Base-by-base conservation (phyloP, 2,888 invertebrate species). In the Stenchaetothrips biformis region DNA sequence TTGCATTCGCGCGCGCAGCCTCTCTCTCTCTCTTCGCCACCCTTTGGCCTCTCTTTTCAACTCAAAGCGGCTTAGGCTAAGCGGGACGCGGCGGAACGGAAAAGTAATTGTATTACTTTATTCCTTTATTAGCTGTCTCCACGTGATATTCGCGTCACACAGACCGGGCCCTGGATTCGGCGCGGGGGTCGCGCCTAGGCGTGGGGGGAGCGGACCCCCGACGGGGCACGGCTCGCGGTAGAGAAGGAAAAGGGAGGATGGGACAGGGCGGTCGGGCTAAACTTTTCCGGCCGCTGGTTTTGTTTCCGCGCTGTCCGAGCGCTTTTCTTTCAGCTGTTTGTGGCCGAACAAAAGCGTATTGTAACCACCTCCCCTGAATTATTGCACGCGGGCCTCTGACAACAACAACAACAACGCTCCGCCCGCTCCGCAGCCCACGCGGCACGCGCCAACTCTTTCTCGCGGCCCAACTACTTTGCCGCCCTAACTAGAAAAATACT, bases 201-300 rank as follows among this genome's bases (percentile, higher is more conserved):
- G n/a, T n/a, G n/a, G n/a, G n/a, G n/a, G n/a, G n/a, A n/a, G n/a
- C n/a, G n/a, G n/a, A n/a, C n/a, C n/a, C n/a, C n/a, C n/a, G n/a
- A n/a, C n/a, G n/a, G n/a, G n/a, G n/a, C n/a, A n/a, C n/a, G n/a
- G n/a, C n/a, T n/a, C n/a, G n/a, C 62, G 62, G 62, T n/a, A 67
- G 78, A 67, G 67, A 62, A 59, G 77, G 79, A 78, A 78, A 25
- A 79, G 59, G 80, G 79, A 21, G 79, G 48, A 49, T 11, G 79
- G 77, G 78, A 27, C 59, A 13, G 18, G 59, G 59, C 59, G 18
- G 59, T 18, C 59, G 53, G 16, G 53, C 53, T 53, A 59, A 59
- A 59, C 59, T 59, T 59, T 59, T 59, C 59, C 53, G 9, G 9
- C 16, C 59, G 13, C 59, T 16, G 59, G 59, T 59, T 59, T 59